These are phyloP conservation scores for Drosophila imparisetae DNA, from an alignment of 2,888 invertebrate species.

Conservation along the genomic window DNA sequence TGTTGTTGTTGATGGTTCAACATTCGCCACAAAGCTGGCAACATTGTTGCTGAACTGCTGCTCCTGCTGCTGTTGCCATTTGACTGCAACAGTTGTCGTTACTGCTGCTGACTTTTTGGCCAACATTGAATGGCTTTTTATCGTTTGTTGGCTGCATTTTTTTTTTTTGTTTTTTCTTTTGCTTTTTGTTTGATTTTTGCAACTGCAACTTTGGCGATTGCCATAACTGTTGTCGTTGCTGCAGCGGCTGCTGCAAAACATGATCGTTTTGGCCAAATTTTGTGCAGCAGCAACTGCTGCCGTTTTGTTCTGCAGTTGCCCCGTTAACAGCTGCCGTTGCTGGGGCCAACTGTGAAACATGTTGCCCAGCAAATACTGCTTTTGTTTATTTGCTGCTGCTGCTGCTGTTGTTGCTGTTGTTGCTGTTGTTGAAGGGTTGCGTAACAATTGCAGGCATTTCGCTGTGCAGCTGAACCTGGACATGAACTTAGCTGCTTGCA, in stretches of 20 bases:
- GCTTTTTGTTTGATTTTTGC: conserved; percentile 73
- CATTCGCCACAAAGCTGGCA: conserved; percentile 39
- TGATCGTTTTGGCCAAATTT: conserved; percentile 78
- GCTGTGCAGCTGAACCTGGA: conserved; percentile 31
- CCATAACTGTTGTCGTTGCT: conserved; percentile 66
- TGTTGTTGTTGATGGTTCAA: conserved; percentile 15
- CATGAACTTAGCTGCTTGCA: conserved; percentile 1
- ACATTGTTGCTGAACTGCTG: conserved; percentile 56
- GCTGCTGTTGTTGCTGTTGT: conserved; percentile 31
- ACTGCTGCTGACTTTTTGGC: conserved; percentile 57
- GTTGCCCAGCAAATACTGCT: conserved; percentile 56
- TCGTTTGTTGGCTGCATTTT: conserved; percentile 38
- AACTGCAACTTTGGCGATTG: conserved; percentile 73
- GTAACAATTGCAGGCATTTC: conserved; percentile 60
- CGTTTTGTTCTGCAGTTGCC: conserved; percentile 53
- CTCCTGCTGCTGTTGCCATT: conserved; percentile 50
- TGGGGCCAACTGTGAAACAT: conserved; percentile 57
- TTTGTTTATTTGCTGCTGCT: conserved; percentile 32
- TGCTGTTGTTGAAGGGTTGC: conserved; percentile 55
- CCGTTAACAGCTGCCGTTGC: conserved; percentile 56
- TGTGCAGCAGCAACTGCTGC: conserved; percentile 53
- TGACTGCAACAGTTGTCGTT: conserved; percentile 54
- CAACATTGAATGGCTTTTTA: conserved; percentile 60
- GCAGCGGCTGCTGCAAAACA: conserved; percentile 54
- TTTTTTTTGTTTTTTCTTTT: conserved; percentile 26